phyloP scores from a whole-genome alignment of 1,140 invertebrate species.

The Campoletis sonorensis region DNA sequence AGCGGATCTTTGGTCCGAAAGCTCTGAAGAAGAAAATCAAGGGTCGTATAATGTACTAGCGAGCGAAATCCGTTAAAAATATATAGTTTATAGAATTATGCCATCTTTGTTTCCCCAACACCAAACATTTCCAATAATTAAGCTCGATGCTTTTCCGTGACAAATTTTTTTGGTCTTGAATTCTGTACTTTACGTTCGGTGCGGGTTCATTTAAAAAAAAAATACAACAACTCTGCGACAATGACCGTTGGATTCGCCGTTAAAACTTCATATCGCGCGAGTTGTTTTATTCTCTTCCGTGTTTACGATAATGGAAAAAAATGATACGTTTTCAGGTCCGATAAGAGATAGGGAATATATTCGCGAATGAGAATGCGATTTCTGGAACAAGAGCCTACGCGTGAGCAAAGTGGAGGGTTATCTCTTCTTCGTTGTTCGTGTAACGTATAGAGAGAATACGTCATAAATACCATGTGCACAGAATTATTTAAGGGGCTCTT shows the following conservation, averaged over 20 bases:
- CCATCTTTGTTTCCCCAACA: too few relatives aligned
- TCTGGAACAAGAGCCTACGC: neutral
- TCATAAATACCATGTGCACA: conserved; percentile 60
- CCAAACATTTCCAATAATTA: too few relatives aligned
- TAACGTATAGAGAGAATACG: conserved; percentile 47
- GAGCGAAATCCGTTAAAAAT: conserved; percentile 34
- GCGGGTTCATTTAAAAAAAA: too few relatives aligned
- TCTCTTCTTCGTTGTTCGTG: neutral
- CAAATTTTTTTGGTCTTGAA: too few relatives aligned
- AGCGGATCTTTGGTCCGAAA: neutral
- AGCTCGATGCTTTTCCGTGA: too few relatives aligned
- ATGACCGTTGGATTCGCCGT: neutral
- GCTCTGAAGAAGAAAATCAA: conserved; percentile 34
- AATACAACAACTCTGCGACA: too few relatives aligned
- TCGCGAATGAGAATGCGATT: neutral
- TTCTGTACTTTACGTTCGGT: too few relatives aligned
- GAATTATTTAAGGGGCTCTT: conserved; percentile 66
- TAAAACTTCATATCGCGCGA: neutral
- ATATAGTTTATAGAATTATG: too few relatives aligned
- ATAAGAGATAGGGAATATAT: neutral
- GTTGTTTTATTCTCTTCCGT: neutral
- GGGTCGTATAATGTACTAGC: conserved; percentile 29
- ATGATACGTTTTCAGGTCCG: neutral
- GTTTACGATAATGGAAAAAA: neutral
- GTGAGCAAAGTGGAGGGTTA: neutral